Evolutionary conservation across 1,140 invertebrate species (phyloP).

Genomic region (Trissolcus basalis): DNA sequence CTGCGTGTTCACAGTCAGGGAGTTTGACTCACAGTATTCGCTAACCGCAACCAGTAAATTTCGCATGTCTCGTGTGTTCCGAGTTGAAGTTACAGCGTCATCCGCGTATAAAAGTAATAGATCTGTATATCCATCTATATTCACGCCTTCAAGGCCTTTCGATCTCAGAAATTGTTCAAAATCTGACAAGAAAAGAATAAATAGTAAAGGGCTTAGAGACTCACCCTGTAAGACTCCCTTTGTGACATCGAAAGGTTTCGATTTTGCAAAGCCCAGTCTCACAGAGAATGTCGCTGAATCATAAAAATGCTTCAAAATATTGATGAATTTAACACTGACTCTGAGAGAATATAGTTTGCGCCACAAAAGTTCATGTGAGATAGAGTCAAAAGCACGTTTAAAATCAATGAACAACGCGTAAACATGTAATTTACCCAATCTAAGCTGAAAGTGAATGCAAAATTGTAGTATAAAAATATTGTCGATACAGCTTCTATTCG

Average conservation of each 20-base stretch:
- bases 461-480: slow-evolving; percentile 13
- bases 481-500: slow-evolving; percentile 1
- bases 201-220: too few relatives aligned
- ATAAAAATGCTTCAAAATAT: slow-evolving; percentile 3
- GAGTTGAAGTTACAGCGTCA: background rate
- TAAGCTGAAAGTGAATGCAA: background rate
- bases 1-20: background rate
- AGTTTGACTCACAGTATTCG: background rate
- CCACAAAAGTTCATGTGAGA: background rate
- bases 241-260: background rate
- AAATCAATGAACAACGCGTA: slow-evolving; percentile 2
- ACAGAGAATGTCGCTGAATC: background rate
- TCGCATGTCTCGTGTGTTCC: background rate
- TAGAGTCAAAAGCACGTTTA: slow-evolving; percentile 4
- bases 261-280: background rate
- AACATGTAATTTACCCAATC: slow-evolving; percentile 1
- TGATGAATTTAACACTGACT: slow-evolving; percentile 1
- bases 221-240: slow-evolving; percentile 6
- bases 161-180: background rate
- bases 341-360: slow-evolving; percentile 1
- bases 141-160: slow-evolving; percentile 2
- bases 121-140: too few relatives aligned
- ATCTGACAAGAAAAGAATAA: slow-evolving; percentile 1
- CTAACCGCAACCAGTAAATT: background rate
- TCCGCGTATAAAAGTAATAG: too few relatives aligned